Evolutionary conservation across 1,140 invertebrate genomes (phyloP), one percentile per base, ranked within the genome.

Genomic region (Hirudo medicinalis): DNA sequence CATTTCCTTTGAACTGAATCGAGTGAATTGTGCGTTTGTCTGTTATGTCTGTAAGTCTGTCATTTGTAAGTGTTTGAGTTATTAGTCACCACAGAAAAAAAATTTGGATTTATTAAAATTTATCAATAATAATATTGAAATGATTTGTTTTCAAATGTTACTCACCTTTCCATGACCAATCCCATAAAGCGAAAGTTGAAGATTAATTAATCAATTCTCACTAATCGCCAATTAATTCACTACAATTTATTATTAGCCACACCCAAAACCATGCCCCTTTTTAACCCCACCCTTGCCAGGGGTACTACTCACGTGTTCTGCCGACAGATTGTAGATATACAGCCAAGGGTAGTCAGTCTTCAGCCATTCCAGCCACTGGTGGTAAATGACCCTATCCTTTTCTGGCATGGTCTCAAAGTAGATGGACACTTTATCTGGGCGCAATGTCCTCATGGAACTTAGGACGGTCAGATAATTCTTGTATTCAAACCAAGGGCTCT

Each of bases 401-500:
- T 63, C 49, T 13, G 68, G 55, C n/a, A 22, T 17, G 2, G 36
- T 11, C 19, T 15, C 63, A 60, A 55, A 73, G 22, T 70, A 43
- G 27, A 73, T 29, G 27, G 32, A 54, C 15, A 73, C 60, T 36
- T 54, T 73, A 19, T 73, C 72, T 53, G 72, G 72, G 32, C 32
- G 53, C 27, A 73, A 6, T 19, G 54, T 36, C 22, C 63, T 53
- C 29, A 73, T 11, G 13, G 43, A n/a, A 40, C 72, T 73, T 20
- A 63, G 32, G 0, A 73, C 54, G 32, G 67, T 70, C 20, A 73
- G 55, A 36, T 73, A 73, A 53, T 73, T 19, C 43, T 71, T 70
- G 55, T 70, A 73, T n/a, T 71, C 69, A 36, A 73, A 73, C 73
- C 73, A 74, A 8, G 54, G 29, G 40, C 19, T 54, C 29, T 63